These are phyloP conservation scores for Neoarius graeffei DNA, from an alignment of 2,113 vertebrate species.

Conservation along the genomic window DNA sequence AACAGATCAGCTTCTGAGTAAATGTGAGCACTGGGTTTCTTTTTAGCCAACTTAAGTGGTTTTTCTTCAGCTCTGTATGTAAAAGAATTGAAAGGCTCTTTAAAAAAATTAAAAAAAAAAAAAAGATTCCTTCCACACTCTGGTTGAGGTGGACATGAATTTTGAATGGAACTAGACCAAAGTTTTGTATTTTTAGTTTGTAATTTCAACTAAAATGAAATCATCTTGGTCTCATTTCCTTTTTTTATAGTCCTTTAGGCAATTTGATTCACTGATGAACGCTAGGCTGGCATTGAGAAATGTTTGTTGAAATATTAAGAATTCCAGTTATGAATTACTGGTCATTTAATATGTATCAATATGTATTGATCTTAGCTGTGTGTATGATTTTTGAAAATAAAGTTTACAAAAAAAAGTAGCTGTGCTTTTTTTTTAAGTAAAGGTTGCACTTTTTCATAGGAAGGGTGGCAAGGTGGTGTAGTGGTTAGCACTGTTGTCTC, in stretches of 20 bases:
- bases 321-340: constrained; percentile 76
- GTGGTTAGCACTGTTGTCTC: too few species aligned
- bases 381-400: constrained; percentile 80
- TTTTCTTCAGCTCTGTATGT: constrained; percentile 63
- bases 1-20: constrained; percentile 66
- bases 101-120: constrained; percentile 28
- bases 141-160: constrained; percentile 59
- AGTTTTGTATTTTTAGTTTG: constrained; percentile 77
- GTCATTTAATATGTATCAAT: constrained; percentile 77
- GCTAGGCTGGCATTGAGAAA: constrained; percentile 57
- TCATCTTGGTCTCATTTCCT: constrained; percentile 48
- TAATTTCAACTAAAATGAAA: constrained; percentile 66
- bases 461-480: too few species aligned
- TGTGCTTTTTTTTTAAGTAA: constrained; percentile 22
- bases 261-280: constrained; percentile 57
- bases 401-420: constrained; percentile 67
- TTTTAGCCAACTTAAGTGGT: constrained; percentile 55
- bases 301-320: constrained; percentile 67
- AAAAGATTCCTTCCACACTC: constrained; percentile 40
- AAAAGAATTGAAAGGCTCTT: constrained; percentile 17
- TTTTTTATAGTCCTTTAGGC: constrained; percentile 53
- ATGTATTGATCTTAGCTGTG: constrained; percentile 80
- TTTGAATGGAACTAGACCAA: constrained; percentile 78
- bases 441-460: not conserved
- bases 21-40: constrained; percentile 71